Evolutionary conservation across 2,888 invertebrate species (phyloP).

Genomic region (Lottia gigantea): DNA sequence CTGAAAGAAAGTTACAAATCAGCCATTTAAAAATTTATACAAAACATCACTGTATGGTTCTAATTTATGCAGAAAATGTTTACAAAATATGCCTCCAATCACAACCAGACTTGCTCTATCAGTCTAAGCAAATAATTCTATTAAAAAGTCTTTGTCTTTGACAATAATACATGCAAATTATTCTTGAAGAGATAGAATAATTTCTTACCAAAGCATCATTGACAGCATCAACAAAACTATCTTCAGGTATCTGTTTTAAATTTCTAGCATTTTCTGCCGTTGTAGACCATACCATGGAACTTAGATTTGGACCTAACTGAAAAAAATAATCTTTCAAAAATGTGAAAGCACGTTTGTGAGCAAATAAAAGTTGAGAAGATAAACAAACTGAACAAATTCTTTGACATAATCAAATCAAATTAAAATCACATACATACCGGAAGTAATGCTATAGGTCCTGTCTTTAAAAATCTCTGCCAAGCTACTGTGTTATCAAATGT

Average conservation of each 20-base stretch:
- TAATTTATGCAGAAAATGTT: no score
- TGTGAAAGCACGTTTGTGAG: not conserved
- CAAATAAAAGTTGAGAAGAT: not conserved
- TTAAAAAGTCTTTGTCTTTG: no score
- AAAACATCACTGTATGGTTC: no score
- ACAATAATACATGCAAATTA: no score
- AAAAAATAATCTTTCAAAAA: not conserved
- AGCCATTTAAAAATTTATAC: no score
- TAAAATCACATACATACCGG: conserved; percentile 71
- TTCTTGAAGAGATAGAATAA: not conserved
- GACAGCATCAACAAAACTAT: conserved; percentile 87
- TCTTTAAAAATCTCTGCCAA: conserved; percentile 95
- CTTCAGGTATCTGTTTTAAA: conserved; percentile 77
- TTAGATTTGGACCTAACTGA: conserved; percentile 78
- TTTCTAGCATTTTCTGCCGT: conserved; percentile 80
- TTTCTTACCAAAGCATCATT: conserved; percentile 84
- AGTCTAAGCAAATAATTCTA: no score
- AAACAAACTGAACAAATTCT: not conserved
- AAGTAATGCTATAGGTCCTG: conserved; percentile 90
- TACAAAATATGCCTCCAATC: no score
- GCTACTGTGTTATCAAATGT: conserved; percentile 84
- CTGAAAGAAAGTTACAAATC: conserved; percentile 37
- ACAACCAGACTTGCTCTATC: no score
- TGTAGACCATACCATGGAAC: conserved; percentile 96
- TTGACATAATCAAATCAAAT: not conserved